phyloP scores from a whole-genome alignment of 2,797 vertebrate genomes.

The Liparis tanakae region DNA sequence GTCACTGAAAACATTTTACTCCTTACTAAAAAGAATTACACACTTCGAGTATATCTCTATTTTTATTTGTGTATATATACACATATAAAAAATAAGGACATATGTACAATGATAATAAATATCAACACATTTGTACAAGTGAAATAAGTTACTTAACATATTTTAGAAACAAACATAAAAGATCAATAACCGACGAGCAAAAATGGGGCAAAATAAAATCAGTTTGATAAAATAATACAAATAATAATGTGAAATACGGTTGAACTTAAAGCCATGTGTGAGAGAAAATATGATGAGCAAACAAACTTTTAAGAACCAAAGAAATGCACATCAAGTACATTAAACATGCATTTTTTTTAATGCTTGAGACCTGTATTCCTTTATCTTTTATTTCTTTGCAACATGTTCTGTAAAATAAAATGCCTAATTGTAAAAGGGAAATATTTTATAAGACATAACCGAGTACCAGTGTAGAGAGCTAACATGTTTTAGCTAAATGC shows the following conservation, averaged over 20 bases:
- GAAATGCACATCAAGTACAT: constrained; percentile 59
- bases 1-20: not conserved
- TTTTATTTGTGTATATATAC: constrained; percentile 89
- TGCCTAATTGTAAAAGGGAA: constrained; percentile 43
- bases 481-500: constrained; percentile 38
- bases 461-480: constrained; percentile 74
- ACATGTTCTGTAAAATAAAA: constrained; percentile 54
- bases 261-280: constrained; percentile 72
- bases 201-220: constrained; percentile 58
- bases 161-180: constrained; percentile 77
- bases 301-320: constrained; percentile 48
- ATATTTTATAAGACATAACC: constrained; percentile 51
- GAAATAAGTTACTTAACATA: constrained; percentile 89
- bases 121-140: constrained; percentile 87
- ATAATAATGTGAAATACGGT: constrained; percentile 59
- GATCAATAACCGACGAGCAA: constrained; percentile 67
- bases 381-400: constrained; percentile 44
- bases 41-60: constrained; percentile 75
- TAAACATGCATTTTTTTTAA: constrained; percentile 70
- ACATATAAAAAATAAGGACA: constrained; percentile 90
- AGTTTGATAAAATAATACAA: constrained; percentile 62
- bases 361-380: constrained; percentile 55
- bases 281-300: constrained; percentile 55
- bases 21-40: constrained; percentile 39
- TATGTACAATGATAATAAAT: constrained; percentile 92